Evolutionary conservation across 1,140 invertebrate genomes (phyloP).

Genomic region (Sminthurides bifidus): DNA sequence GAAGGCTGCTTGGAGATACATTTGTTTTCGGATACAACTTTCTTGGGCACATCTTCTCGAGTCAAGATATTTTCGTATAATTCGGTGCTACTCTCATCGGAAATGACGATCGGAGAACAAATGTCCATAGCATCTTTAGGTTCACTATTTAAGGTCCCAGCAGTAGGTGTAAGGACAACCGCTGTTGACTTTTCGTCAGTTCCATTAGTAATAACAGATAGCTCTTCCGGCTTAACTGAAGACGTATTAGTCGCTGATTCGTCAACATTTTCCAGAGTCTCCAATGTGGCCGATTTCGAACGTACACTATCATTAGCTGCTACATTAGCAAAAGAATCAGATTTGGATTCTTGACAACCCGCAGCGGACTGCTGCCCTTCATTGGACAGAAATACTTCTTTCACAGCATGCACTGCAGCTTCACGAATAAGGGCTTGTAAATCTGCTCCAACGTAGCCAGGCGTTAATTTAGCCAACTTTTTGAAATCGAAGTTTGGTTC

Average conservation of each 20-base stretch:
- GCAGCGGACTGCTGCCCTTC: not conserved
- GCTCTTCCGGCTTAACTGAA: too few species aligned
- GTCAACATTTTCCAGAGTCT: too few species aligned
- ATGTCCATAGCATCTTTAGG: constrained; percentile 16
- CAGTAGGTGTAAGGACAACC: too few species aligned
- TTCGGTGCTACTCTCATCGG: not conserved
- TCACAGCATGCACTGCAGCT: constrained; percentile 70
- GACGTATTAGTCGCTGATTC: too few species aligned
- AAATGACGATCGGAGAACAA: constrained; percentile 29
- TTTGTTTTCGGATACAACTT: not conserved
- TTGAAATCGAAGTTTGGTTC: constrained; percentile 54
- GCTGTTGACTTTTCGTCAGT: constrained; percentile 24
- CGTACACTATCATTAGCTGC: too few species aligned
- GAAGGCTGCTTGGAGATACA: not conserved
- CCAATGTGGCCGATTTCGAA: too few species aligned
- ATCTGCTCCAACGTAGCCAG: constrained; percentile 96
- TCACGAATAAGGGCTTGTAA: constrained; percentile 71
- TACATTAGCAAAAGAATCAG: not conserved
- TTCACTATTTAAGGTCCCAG: constrained; percentile 12
- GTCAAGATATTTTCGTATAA: not conserved
- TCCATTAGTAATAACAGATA: not conserved
- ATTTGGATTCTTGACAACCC: not conserved
- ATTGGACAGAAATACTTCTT: not conserved
- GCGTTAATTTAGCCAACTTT: constrained; percentile 66
- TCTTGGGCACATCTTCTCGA: constrained; percentile 3